phyloP scores from a whole-genome alignment of 2,797 vertebrate species.

The Tapirus indicus region DNA sequence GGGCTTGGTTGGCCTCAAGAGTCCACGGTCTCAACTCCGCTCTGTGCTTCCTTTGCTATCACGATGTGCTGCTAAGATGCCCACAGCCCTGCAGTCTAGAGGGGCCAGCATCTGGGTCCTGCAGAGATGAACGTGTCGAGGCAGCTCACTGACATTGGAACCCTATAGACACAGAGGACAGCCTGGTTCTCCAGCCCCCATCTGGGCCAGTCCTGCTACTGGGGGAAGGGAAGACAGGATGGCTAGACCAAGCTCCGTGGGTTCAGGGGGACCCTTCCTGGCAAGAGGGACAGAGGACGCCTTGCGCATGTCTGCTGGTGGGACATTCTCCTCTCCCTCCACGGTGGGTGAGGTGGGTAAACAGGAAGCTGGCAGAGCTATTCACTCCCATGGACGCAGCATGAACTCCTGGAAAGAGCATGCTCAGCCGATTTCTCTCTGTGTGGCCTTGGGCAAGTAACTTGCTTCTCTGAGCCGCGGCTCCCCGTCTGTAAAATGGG shows the following conservation, averaged over 20 bases:
- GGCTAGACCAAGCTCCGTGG: background rate
- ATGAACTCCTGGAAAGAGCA: background rate
- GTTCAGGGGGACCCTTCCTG: background rate
- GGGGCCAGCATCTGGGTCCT: background rate
- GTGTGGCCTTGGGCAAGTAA: background rate
- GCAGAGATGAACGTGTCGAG: rapidly evolving
- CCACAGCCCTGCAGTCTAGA: background rate
- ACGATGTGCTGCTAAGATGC: background rate
- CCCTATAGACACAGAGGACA: rapidly evolving
- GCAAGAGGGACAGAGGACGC: background rate
- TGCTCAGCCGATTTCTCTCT: background rate
- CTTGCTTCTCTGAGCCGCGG: background rate
- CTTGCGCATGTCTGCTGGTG: rapidly evolving
- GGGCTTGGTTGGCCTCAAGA: background rate
- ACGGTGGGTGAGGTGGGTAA: rapidly evolving
- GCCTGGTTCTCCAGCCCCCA: background rate
- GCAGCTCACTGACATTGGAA: background rate
- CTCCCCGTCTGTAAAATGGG: background rate
- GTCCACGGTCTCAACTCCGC: background rate
- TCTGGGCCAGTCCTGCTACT: background rate
- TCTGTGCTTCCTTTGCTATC: background rate
- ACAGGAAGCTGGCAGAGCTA: background rate
- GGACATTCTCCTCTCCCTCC: background rate
- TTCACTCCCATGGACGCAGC: background rate
- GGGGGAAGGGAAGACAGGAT: background rate